These are phyloP conservation scores for Enteromius radiatus DNA, from an alignment of 2,797 vertebrate species.

Conservation along the genomic window DNA sequence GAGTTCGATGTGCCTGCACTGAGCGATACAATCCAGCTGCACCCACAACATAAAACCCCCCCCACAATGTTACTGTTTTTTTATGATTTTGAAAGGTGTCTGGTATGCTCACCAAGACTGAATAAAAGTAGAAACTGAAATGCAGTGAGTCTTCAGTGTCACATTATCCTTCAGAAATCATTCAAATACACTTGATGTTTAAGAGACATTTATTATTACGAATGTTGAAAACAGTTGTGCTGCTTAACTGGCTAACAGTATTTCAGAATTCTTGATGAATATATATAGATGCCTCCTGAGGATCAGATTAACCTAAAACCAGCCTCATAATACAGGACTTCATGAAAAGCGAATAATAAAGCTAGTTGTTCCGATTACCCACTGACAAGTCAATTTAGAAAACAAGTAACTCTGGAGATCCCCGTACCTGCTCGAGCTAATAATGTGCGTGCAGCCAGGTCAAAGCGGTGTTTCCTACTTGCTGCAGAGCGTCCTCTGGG, in stretches of 20 bases:
- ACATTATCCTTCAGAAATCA: background rate
- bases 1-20: constrained; percentile 94
- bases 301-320: background rate
- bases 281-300: background rate
- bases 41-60: constrained; percentile 33
- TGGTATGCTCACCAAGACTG: background rate
- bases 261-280: background rate
- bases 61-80: background rate
- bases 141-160: background rate
- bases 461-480: constrained; percentile 93
- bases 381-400: background rate
- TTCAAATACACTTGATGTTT: background rate
- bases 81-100: background rate
- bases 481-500: constrained; percentile 86
- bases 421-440: constrained; percentile 89
- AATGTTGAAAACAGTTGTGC: background rate
- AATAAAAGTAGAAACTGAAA: background rate
- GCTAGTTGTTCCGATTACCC: background rate
- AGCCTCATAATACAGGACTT: background rate
- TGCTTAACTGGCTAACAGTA: background rate
- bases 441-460: constrained; percentile 92
- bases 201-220: background rate
- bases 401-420: background rate
- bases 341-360: background rate
- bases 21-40: constrained; percentile 95